Evolutionary conservation across 2,888 invertebrate genomes (phyloP).

Genomic region (Pilophorus perplexus): DNA sequence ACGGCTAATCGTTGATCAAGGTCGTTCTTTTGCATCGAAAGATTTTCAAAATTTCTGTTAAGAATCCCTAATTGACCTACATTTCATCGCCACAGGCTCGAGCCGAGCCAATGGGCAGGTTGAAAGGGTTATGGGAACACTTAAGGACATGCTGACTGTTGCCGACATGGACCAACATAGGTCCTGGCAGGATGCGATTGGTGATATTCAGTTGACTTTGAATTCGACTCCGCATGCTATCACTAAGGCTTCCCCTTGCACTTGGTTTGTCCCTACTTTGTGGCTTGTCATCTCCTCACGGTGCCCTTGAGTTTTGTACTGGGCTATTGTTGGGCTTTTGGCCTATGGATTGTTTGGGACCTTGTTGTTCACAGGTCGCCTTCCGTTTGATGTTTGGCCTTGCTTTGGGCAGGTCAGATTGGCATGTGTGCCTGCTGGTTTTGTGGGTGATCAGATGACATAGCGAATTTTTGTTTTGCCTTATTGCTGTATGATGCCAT

Average conservation of each 20-base stretch:
- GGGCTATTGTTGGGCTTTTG: no score
- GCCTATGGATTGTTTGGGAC: no score
- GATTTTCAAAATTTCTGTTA: slow-evolving; percentile 45
- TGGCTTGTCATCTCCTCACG: not conserved
- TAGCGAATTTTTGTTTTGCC: no score
- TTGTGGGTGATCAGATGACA: no score
- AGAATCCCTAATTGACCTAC: slow-evolving; percentile 39
- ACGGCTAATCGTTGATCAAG: slow-evolving; percentile 6
- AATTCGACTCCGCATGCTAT: not conserved
- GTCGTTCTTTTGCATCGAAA: not conserved
- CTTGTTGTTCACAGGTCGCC: not conserved
- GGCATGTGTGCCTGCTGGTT: no score
- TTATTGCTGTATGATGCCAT: no score
- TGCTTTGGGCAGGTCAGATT: no score
- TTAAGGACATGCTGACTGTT: slow-evolving; percentile 12
- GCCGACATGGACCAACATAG: slow-evolving; percentile 10
- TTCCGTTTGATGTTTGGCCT: not conserved
- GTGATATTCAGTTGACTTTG: slow-evolving; percentile 18
- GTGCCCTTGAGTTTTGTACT: no score
- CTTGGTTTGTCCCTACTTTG: no score
- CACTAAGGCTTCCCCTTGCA: slow-evolving; percentile 4
- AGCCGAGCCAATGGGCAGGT: slow-evolving; percentile 16
- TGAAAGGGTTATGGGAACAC: slow-evolving; percentile 9
- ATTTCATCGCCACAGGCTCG: slow-evolving; percentile 49
- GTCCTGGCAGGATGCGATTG: slow-evolving; percentile 6